Conservation (phyloP, 2,797 vertebrate genomes). For the Geotrypetes seraphini region DNA sequence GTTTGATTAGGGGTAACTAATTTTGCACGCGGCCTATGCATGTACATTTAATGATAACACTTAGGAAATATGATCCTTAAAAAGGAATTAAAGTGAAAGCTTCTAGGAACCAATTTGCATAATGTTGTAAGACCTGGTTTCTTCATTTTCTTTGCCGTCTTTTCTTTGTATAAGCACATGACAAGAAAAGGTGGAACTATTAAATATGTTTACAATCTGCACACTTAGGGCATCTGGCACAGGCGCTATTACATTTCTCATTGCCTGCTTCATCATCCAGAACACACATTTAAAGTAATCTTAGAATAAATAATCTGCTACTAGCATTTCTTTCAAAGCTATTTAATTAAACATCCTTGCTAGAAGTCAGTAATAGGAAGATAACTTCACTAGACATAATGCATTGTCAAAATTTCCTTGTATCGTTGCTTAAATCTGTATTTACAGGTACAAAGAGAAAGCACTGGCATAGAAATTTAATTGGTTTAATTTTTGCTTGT, state of each 20-base stretch:
- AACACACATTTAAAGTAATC: not conserved
- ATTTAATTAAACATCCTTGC: conserved; percentile 27
- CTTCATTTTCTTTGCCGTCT: too few species aligned
- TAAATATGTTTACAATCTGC: too few species aligned
- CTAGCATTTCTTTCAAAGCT: not conserved
- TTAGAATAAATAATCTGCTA: conserved; percentile 6
- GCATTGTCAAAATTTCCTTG: conserved; percentile 27
- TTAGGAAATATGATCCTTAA: too few species aligned
- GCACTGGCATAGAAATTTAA: conserved; percentile 16
- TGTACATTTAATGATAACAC: too few species aligned
- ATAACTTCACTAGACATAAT: conserved; percentile 15
- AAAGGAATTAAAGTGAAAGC: too few species aligned
- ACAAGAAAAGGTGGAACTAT: too few species aligned
- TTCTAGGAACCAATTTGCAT: too few species aligned
- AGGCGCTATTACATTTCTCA: not conserved
- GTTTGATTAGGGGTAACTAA: too few species aligned
- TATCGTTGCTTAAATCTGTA: too few species aligned
- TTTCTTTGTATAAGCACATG: too few species aligned
- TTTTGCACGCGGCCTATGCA: too few species aligned
- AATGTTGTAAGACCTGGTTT: too few species aligned
- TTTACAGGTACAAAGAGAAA: conserved; percentile 21
- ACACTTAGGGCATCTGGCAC: not conserved
- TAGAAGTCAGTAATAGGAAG: conserved; percentile 22
- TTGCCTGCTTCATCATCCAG: not conserved
- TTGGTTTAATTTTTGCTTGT: conserved; percentile 22